phyloP scores from a whole-genome alignment of 2,113 vertebrate species.

The Dromiciops gliroides region DNA sequence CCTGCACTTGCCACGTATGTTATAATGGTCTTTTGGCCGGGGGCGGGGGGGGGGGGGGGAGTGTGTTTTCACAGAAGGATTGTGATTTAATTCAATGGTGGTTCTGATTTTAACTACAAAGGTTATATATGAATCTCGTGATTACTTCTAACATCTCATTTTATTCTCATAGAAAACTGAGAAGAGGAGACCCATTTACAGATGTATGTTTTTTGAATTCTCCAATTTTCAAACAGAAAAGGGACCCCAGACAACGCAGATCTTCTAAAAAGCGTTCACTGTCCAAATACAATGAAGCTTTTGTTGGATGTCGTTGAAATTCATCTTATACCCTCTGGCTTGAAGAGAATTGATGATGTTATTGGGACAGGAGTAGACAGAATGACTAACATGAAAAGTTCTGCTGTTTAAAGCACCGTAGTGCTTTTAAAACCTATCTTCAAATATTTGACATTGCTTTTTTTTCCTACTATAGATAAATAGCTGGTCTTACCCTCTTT shows the following conservation, averaged over 20 bases:
- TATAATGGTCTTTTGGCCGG: background rate
- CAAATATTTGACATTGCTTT: constrained; percentile 29
- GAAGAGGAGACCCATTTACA: constrained; percentile 95
- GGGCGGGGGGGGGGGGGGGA: no score
- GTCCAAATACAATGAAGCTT: constrained; percentile 87
- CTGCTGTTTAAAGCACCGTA: background rate
- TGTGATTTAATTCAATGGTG: constrained; percentile 1
- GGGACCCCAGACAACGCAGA: constrained; percentile 19
- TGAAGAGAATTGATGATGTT: background rate
- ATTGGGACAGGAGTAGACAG: background rate
- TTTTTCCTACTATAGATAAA: constrained; percentile 37
- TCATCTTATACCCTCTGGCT: background rate
- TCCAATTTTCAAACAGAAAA: constrained; percentile 90
- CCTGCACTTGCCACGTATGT: constrained; percentile 80
- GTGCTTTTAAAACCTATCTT: constrained; percentile 15
- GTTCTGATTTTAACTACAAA: constrained; percentile 16
- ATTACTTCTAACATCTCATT: constrained; percentile 35
- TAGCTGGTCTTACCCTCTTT: constrained; percentile 2
- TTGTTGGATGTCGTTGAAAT: constrained; percentile 82
- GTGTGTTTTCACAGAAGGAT: background rate
- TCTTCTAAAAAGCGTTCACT: constrained; percentile 77
- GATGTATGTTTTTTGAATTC: constrained; percentile 92
- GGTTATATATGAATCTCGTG: background rate
- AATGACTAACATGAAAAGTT: background rate
- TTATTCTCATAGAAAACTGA: constrained; percentile 89